Percentiles rank a stretch among this genome's conserved stretches.
Conservation (phyloP, 2,888 invertebrate species). For the Chrysodeixis includens region DNA sequence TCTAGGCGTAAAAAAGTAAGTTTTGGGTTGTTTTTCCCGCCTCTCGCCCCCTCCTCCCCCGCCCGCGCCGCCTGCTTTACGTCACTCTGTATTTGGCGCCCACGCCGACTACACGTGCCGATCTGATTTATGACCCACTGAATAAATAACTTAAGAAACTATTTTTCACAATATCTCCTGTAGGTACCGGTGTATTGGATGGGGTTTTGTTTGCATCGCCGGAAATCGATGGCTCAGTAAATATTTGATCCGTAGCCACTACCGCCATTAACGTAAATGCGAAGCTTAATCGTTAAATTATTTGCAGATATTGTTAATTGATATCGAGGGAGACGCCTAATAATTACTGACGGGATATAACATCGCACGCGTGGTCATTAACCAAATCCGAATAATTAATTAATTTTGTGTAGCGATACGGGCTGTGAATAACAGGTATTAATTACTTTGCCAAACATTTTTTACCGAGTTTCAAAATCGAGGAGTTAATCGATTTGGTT, state of each 20-base stretch:
- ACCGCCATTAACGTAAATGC: constrained; percentile 63
- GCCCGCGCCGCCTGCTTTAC: constrained; percentile 35
- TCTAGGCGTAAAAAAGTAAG: constrained; percentile 70
- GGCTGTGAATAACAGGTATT: constrained; percentile 48
- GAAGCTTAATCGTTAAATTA: constrained; percentile 74
- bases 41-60: constrained; percentile 25
- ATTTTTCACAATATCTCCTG: constrained; percentile 64
- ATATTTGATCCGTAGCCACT: constrained; percentile 67
- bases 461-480: constrained; percentile 15
- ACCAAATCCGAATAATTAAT: constrained; percentile 77
- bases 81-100: constrained; percentile 63
- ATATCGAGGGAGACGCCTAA: constrained; percentile 73
- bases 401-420: constrained; percentile 64
- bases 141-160: constrained; percentile 81
- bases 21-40: constrained; percentile 69
- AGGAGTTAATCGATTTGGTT: constrained; percentile 4
- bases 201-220: constrained; percentile 54
- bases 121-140: constrained; percentile 83
- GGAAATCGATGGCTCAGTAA: constrained; percentile 61
- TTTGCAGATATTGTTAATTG: constrained; percentile 77
- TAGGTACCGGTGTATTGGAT: constrained; percentile 54
- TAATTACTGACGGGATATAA: constrained; percentile 65
- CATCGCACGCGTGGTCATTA: constrained; percentile 66
- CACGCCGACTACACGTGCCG: constrained; percentile 79
- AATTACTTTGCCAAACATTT: constrained; percentile 53